A percentile compares a stretch with the other conserved stretches of the same genome.
Evolutionary conservation across 1,140 invertebrate species (phyloP).

Genomic region (Euura saliciscinereae): DNA sequence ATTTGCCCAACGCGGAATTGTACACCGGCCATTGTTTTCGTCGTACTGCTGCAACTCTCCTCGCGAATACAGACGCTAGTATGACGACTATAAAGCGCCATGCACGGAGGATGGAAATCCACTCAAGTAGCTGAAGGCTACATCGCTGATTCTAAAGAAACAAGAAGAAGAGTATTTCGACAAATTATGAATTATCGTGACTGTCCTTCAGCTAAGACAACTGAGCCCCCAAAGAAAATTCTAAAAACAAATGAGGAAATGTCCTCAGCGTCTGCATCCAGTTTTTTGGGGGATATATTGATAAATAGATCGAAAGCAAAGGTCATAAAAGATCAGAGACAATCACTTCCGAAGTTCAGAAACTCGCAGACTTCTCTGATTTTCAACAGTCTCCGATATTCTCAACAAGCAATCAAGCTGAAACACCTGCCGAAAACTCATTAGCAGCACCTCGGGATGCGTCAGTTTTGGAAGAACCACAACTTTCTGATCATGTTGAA

Average conservation of each 20-base stretch:
- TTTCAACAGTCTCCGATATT: background rate
- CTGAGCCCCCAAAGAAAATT: background rate
- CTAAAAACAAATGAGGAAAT: background rate
- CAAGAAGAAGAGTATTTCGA: conserved; percentile 3
- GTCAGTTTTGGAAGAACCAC: background rate
- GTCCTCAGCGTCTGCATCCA: background rate
- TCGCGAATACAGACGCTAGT: conserved; percentile 32
- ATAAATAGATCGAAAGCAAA: background rate
- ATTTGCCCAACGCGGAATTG: conserved; percentile 26
- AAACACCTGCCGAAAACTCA: background rate
- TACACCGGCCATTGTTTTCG: conserved; percentile 36
- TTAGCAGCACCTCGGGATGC: background rate
- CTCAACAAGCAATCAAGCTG: background rate
- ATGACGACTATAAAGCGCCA: conserved; percentile 30
- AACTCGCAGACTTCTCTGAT: background rate
- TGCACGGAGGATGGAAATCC: conserved; percentile 32
- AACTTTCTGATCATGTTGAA: background rate
- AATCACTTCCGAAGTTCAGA: background rate
- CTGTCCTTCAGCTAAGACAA: background rate
- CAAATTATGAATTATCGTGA: background rate
- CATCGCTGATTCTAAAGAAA: conserved; percentile 11
- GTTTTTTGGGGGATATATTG: background rate
- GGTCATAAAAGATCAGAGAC: background rate
- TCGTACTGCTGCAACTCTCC: conserved; percentile 27
- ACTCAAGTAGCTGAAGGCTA: conserved; percentile 25